Evolutionary conservation across 2,888 invertebrate species (phyloP).

Genomic region (Latheticus oryzae): DNA sequence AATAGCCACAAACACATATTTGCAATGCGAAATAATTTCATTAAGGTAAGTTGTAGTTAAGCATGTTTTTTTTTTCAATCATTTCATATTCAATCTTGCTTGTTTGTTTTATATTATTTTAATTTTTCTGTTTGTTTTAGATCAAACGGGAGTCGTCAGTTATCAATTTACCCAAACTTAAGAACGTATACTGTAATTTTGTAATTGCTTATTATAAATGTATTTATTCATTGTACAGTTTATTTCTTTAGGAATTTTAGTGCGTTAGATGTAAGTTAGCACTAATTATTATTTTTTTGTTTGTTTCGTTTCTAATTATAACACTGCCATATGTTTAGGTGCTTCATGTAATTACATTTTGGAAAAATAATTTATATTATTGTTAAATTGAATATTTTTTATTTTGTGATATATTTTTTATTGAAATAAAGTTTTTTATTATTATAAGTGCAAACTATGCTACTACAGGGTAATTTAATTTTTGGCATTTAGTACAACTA

Average conservation of each 20-base stretch:
- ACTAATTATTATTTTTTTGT: conserved; percentile 24
- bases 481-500: conserved; percentile 44
- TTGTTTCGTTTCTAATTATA: conserved; percentile 35
- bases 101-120: conserved; percentile 15
- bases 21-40: conserved; percentile 41
- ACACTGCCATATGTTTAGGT: conserved; percentile 51
- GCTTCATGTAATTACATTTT: conserved; percentile 40
- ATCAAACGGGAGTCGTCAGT: conserved; percentile 67
- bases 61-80: conserved; percentile 26
- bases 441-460: conserved; percentile 32
- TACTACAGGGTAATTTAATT: conserved; percentile 47
- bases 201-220: conserved; percentile 59
- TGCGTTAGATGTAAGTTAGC: conserved; percentile 33
- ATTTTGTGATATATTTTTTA: conserved; percentile 49
- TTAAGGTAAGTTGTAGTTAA: conserved; percentile 50
- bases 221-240: conserved; percentile 54
- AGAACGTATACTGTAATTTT: conserved; percentile 55
- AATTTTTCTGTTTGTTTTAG: conserved; percentile 57
- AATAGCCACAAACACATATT: conserved; percentile 43
- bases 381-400: conserved; percentile 41
- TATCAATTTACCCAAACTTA: conserved; percentile 68
- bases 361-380: conserved; percentile 46
- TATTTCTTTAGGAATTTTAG: conserved; percentile 43
- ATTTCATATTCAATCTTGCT: conserved; percentile 15
- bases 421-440: conserved; percentile 42